Evolutionary conservation across 1,140 invertebrate genomes (phyloP), one percentile per base, ranked within the genome.

Genomic region (Battus philenor): DNA sequence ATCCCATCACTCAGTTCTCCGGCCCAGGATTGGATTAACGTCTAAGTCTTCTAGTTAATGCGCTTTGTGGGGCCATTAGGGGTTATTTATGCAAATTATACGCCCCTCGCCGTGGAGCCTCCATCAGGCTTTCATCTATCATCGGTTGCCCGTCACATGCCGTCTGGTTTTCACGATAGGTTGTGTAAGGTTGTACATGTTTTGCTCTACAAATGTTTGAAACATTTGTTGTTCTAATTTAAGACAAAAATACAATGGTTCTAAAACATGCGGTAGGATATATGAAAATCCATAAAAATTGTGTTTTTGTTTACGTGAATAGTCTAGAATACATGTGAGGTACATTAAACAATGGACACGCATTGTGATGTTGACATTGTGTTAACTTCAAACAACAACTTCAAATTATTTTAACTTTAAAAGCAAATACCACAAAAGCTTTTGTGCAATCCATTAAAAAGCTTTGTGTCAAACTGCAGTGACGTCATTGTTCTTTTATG

Each of bases 1-100:
- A 50, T 27, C 4, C 33, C 45, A 62, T 66, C 54, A 66, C 31
- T 51, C 47, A 60, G 18, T 50, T 31, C 27, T 33, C 31, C 9
- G 9, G 12, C 9, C 29, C 22, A 50, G 47, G 36, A 67, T 54
- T 53, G 36, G 47, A 59, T 72, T 68, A 67, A 36, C 34, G 50
- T 44, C 36, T 41, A 47, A 41, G 38, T 29, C 38, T 41, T 41
- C 38, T 15, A 17, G 46, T 27, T 44, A 59, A 59, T 48, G 24
- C 47, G 34, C 43, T 20, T 34, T 24, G 54, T 45, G 20, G 31
- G 43, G 51, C 59, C 56, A 58, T 68, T 71, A 69, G 36, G 47
- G 46, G 52, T 55, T 61, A 59, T 62, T 75, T 72, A 70, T 67
- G 62, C 41, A 75, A 69, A 75, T 72, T 51, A 20, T 13, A 18